Conservation (phyloP, 2,797 vertebrate species). For the Molossus alvarezi region DNA sequence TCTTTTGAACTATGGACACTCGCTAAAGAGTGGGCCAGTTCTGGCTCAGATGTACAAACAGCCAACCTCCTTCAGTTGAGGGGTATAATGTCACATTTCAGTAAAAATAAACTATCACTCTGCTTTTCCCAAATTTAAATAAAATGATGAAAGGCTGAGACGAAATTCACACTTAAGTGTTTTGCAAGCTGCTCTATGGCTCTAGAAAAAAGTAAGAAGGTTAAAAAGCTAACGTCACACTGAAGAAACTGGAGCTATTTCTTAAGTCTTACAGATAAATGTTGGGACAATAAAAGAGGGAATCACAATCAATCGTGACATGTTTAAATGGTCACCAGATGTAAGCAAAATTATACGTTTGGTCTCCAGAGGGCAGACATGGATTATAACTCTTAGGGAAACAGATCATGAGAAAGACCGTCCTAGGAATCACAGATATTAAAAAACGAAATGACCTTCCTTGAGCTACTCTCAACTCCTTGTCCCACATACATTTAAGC, state of each 20-base stretch:
- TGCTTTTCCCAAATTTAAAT: conserved; percentile 28
- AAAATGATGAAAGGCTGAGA: background rate
- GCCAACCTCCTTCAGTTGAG: background rate
- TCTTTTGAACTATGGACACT: background rate
- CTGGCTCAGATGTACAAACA: background rate
- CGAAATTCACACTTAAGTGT: background rate
- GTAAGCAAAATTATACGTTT: background rate
- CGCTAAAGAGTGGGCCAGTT: background rate
- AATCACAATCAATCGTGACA: background rate
- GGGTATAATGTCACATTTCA: background rate
- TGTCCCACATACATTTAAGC: background rate
- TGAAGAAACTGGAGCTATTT: background rate
- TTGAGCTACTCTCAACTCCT: background rate
- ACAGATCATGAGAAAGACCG: background rate
- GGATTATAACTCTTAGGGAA: background rate
- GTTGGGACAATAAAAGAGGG: background rate
- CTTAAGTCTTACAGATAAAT: background rate
- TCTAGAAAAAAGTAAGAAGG: background rate
- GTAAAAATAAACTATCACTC: background rate
- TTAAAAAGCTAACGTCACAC: background rate
- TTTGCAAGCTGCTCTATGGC: background rate
- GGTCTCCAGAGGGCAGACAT: background rate
- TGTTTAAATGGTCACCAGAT: background rate
- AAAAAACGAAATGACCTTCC: background rate
- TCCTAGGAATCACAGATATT: background rate